Percentiles rank a stretch among this genome's conserved stretches.
Conservation (phyloP, 2,113 vertebrate genomes). For the Cercocebus atys region DNA sequence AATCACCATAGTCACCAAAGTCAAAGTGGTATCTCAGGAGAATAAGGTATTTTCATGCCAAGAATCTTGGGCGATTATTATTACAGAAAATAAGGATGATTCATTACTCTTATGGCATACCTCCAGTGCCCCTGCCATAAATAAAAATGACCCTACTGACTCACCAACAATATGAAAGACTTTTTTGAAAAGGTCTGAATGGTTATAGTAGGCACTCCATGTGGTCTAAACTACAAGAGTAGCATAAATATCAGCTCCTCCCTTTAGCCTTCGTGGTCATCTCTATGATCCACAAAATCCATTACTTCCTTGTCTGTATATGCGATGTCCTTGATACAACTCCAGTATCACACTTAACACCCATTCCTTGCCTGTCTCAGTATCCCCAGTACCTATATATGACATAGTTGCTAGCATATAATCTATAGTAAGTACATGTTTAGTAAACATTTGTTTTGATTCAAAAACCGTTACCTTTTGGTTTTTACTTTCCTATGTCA, state of each 20-base stretch:
- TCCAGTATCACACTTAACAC: neutral
- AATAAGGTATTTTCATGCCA: conserved; percentile 34
- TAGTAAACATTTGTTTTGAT: neutral
- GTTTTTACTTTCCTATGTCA: neutral
- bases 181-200: neutral
- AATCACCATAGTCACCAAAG: conserved; percentile 35
- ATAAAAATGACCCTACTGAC: neutral
- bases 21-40: neutral
- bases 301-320: neutral
- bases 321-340: accelerated
- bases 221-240: neutral
- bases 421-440: neutral
- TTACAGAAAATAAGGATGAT: conserved; percentile 36
- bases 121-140: neutral
- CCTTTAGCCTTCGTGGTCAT: neutral
- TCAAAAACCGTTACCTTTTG: neutral
- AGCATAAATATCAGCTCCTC: neutral
- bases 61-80: neutral
- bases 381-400: neutral
- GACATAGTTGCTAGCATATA: neutral
- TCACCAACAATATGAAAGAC: neutral
- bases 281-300: neutral
- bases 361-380: neutral
- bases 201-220: neutral
- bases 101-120: neutral